These are phyloP conservation scores for Anolis carolinensis DNA, from an alignment of 2,113 vertebrate genomes.

Conservation along the genomic window DNA sequence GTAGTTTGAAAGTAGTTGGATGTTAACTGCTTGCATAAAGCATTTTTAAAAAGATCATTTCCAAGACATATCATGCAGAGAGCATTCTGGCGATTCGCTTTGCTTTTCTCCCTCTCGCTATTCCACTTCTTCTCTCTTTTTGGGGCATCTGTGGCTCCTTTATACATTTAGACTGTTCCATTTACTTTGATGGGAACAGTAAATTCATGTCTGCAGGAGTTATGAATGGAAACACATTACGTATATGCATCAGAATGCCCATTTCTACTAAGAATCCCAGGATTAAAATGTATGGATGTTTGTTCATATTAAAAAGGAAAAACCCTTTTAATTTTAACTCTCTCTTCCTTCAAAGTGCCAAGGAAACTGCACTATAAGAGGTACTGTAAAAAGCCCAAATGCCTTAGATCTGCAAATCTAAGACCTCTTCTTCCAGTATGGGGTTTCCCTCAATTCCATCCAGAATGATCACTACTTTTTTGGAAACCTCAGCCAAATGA, in stretches of 20 bases:
- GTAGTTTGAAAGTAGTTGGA: conserved; percentile 52
- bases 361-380: background rate
- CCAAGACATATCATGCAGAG: conserved; percentile 37
- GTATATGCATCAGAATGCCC: background rate
- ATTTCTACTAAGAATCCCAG: background rate
- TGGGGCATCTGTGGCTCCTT: background rate
- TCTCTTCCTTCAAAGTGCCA: too few relatives aligned
- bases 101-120: conserved; percentile 16
- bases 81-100: conserved; percentile 44
- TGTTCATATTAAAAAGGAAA: background rate
- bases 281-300: background rate
- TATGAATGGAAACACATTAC: background rate
- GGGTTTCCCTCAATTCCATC: background rate
- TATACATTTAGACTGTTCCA: background rate
- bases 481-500: background rate
- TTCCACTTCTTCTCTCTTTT: background rate
- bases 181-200: background rate
- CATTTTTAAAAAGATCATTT: conserved; percentile 50
- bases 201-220: background rate
- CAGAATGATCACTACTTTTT: background rate
- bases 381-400: background rate
- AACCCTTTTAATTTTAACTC: background rate
- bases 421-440: background rate
- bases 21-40: conserved; percentile 55
- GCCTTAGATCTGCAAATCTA: background rate